Base-by-base conservation (phyloP, 2,888 invertebrate genomes). In the Eristalis arbustorum region DNA sequence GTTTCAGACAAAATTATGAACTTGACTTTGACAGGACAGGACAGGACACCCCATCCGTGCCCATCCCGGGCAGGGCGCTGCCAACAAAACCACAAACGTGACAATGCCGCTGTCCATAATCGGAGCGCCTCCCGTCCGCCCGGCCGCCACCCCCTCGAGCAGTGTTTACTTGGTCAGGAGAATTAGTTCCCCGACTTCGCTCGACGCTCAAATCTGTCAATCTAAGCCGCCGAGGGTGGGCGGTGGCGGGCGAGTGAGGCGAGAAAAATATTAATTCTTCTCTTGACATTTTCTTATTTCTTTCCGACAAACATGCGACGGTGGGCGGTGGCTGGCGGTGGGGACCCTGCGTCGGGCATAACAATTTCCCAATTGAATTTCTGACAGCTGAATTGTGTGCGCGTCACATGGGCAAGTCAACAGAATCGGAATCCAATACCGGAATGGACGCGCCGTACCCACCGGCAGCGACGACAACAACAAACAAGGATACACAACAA, bases 1-100 rank as follows among this genome's bases (percentile, higher is more conserved):
- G 61, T 78, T 83, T 77, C 25, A 23, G 77, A 78, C 68, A 78
- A 63, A 84, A 83, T 66, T 74, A 74, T 84, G 83, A 84, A 84
- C 78, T 84, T 78, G 83, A 78, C 74, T 69, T 69, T 84, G 78
- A 74, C 83, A 84, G 64, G 57, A 40, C n/a, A n/a, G n/a, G n/a
- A n/a, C n/a, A n/a, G n/a, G n/a, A n/a, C n/a, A n/a, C n/a, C n/a
- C 72, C 31, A 31, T 3, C 25, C 71, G 22, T 18, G 14, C 37
- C 57, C n/a, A 28, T 42, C 49, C 49, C 42, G 1, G 1, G 6
- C 8, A 31, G 0, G 31, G 2, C 14, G 14, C 49, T 8, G 5
- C 18, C 49, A 18, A 49, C 49, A 18, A 49, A 49, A 49, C 49
- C 49, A 49, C 57, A 68, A 68, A 61, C 67, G 61, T 69, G 56